A percentile compares a stretch with the other conserved stretches of the same genome.
These are phyloP conservation scores for Drosophila paracracens DNA, from an alignment of 2,888 invertebrate genomes.

Conservation along the genomic window DNA sequence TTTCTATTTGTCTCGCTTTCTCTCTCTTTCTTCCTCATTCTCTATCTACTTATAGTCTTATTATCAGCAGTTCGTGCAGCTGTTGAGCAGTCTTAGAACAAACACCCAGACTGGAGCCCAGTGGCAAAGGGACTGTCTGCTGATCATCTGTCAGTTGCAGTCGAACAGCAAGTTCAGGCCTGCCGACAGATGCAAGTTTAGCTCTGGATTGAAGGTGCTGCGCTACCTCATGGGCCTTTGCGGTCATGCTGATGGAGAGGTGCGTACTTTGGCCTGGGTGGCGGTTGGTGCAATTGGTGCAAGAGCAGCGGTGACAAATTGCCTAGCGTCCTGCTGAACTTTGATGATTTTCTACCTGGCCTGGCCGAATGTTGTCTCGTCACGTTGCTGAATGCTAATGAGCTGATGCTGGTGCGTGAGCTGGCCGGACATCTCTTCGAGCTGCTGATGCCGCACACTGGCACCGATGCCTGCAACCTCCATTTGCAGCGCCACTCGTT, in stretches of 20 bases:
- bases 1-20: background rate
- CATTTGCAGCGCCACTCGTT: conserved; percentile 67
- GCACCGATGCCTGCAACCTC: conserved; percentile 23
- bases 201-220: conserved; percentile 59
- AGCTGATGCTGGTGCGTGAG: conserved; percentile 79
- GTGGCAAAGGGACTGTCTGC: conserved; percentile 83
- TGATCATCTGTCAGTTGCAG: conserved; percentile 77
- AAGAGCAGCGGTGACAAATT: conserved; percentile 19
- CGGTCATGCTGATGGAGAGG: conserved; percentile 80
- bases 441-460: conserved; percentile 54
- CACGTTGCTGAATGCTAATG: conserved; percentile 79
- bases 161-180: background rate
- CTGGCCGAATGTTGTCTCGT: conserved; percentile 82
- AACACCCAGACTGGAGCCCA: conserved; percentile 83
- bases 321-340: conserved; percentile 51
- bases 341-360: conserved; percentile 80
- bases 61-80: conserved; percentile 43
- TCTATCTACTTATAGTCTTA: conserved; percentile 46
- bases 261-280: too few relatives aligned
- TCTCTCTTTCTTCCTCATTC: conserved; percentile 4
- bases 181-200: background rate
- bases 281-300: too few relatives aligned
- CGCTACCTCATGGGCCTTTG: conserved; percentile 82
- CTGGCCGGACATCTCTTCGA: conserved; percentile 34
- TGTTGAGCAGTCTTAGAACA: conserved; percentile 62